Percentiles rank a stretch among this genome's conserved stretches.
These are phyloP conservation scores for Epizoanthus rinbou DNA, from an alignment of 92 coral and sea anemone genomes.

Conservation along the genomic window DNA sequence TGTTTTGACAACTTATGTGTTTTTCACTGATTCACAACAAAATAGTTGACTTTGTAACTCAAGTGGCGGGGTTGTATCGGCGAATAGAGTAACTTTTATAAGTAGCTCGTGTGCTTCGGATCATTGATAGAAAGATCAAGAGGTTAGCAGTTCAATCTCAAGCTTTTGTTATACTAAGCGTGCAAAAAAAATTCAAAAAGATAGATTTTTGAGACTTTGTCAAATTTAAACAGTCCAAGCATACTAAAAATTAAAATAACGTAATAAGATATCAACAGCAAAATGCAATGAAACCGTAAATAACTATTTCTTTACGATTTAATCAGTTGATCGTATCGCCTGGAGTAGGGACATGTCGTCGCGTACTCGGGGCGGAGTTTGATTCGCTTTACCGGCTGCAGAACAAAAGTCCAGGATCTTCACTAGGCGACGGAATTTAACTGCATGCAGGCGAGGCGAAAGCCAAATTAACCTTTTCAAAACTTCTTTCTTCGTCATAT, in stretches of 20 bases:
- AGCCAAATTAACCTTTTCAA: not conserved
- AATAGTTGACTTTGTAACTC: not conserved
- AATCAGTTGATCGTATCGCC: not conserved
- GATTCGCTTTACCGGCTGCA: not conserved
- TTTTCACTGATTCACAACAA: no score
- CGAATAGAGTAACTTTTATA: not conserved
- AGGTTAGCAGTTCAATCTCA: not conserved
- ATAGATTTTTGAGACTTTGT: not conserved
- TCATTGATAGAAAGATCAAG: not conserved
- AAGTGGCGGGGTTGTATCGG: not conserved
- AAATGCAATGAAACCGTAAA: not conserved
- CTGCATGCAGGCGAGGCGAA: not conserved
- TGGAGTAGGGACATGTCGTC: not conserved
- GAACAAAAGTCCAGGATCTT: not conserved
- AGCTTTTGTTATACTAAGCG: not conserved
- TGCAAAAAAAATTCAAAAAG: not conserved
- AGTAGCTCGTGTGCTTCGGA: not conserved
- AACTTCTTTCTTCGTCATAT: not conserved
- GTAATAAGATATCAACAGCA: not conserved
- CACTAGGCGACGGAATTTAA: not conserved
- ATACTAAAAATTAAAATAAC: not conserved
- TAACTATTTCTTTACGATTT: not conserved
- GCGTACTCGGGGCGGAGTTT: not conserved
- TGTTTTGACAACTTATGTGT: not conserved
- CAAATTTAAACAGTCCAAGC: no score